Evolutionary conservation across 2,888 invertebrate species (phyloP).

Genomic region (Brenthis ino): DNA sequence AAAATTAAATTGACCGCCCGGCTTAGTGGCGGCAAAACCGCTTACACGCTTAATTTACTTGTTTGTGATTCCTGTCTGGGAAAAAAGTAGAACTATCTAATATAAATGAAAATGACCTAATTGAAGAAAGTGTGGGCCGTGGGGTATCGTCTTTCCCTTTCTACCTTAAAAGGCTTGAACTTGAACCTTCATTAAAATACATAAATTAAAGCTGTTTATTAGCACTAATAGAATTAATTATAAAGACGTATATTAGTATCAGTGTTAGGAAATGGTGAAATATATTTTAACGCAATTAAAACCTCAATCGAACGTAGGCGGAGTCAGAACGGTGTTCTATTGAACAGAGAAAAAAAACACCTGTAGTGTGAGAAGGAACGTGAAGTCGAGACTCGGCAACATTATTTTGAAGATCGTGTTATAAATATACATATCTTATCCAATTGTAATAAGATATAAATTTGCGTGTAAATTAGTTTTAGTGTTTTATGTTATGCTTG

Average conservation of each 20-base stretch:
- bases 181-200: slow-evolving; percentile 2
- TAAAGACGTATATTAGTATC: slow-evolving; percentile 28
- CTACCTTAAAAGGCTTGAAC: neutral
- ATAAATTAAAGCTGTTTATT: slow-evolving; percentile 10
- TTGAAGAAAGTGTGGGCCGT: too few relatives aligned
- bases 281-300: slow-evolving; percentile 54
- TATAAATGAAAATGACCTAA: too few relatives aligned
- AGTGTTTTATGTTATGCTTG: slow-evolving; percentile 42
- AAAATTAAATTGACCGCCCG: neutral
- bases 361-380: slow-evolving; percentile 71
- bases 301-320: slow-evolving; percentile 63
- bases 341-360: slow-evolving; percentile 63
- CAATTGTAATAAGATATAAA: slow-evolving; percentile 43
- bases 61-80: too few relatives aligned
- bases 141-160: too few relatives aligned
- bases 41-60: neutral
- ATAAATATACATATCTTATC: slow-evolving; percentile 8
- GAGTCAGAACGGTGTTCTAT: slow-evolving; percentile 54
- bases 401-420: slow-evolving; percentile 1
- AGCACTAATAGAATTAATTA: slow-evolving; percentile 16
- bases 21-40: neutral
- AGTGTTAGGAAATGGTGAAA: slow-evolving; percentile 30
- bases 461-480: slow-evolving; percentile 35
- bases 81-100: too few relatives aligned
- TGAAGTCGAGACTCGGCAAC: slow-evolving; percentile 18